Base-by-base conservation (phyloP, 2,113 vertebrate species). In the Pterophyllum scalare region DNA sequence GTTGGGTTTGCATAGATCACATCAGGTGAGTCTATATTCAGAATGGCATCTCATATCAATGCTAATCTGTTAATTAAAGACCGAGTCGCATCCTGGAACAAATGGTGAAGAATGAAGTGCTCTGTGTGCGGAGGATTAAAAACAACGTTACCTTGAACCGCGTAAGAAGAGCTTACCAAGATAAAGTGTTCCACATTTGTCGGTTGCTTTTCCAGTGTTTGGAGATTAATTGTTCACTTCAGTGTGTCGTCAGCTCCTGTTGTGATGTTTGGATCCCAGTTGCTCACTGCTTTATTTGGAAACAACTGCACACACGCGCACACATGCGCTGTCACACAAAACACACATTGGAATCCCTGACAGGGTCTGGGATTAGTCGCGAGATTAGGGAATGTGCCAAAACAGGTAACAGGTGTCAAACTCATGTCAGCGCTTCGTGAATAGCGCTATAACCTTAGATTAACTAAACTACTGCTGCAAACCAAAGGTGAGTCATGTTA, bases 371-470 rank as follows among this genome's bases (percentile, higher is more conserved):
- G 70, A 62, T 72, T 57, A 58, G 78, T 72, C 49, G 28, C 40
- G 24, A 89, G 89, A 91, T 93, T 90, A 94, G 79, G 35, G 54
- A 77, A 15, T 35, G 61, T 78, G 90, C 74, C 92, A 88, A 90
- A 93, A 84, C 87, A 90, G 90, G 91, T 94, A 76, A 88, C 82
- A 87, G 72, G 86, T 91, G 88, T 89, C 78, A 82, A 79, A 77
- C 33, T 82, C 43, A 59, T 86, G 76, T 91, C 86, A 83, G 26
- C 83, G 67, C 82, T 75, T 77, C 20, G 43, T 79, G 58, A 79
- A 82, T 83, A 78, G 31, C n/a, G 80, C 72, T 80, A 76, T 40
- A 80, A 85, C 56, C 14, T n/a, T 26, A 86, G 78, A 82, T 91
- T 84, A 87, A 70, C 26, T 31, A 31, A 81, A 82, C 82, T 56